Conservation (phyloP, 2,113 vertebrate species). For the Chaetodon trifascialis region DNA sequence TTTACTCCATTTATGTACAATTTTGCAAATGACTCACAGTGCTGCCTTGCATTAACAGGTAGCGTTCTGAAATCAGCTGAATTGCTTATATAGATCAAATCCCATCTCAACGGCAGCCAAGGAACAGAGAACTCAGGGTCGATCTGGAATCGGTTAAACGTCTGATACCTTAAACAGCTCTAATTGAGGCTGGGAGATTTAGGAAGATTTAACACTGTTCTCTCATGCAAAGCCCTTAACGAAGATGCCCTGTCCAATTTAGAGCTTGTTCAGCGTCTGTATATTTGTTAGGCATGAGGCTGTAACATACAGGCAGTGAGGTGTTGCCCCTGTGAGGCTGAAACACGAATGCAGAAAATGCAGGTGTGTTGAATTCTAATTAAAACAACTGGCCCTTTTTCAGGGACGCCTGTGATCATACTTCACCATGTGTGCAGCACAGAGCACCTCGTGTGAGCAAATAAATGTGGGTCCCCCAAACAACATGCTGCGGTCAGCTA, state of each 20-base stretch:
- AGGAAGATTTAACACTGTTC: conserved; percentile 62
- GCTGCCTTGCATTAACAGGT: neutral
- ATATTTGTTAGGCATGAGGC: conserved; percentile 39
- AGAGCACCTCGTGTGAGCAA: conserved; percentile 16
- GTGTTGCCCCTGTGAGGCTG: neutral
- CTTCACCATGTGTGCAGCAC: neutral
- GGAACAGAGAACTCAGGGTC: conserved; percentile 44
- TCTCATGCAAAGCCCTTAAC: conserved; percentile 57
- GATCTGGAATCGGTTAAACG: conserved; percentile 59
- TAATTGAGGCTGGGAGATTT: conserved; percentile 64
- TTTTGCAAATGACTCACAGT: conserved; percentile 15
- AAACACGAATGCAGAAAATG: conserved; percentile 15
- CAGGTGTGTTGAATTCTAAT: conserved; percentile 17
- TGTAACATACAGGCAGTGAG: conserved; percentile 23
- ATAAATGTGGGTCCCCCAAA: conserved; percentile 40
- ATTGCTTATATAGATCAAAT: conserved; percentile 50
- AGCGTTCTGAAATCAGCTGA: conserved; percentile 28
- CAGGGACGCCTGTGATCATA: conserved; percentile 26
- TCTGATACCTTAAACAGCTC: conserved; percentile 69
- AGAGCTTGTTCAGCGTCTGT: conserved; percentile 45
- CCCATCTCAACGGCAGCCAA: conserved; percentile 19
- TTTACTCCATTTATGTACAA: conserved; percentile 24
- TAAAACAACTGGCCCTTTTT: conserved; percentile 26
- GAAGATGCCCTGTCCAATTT: conserved; percentile 60
- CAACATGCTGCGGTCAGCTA: conserved; percentile 55